Evolutionary conservation across 2,888 invertebrate species (phyloP).

Genomic region (Omphaloscelis lunosa): DNA sequence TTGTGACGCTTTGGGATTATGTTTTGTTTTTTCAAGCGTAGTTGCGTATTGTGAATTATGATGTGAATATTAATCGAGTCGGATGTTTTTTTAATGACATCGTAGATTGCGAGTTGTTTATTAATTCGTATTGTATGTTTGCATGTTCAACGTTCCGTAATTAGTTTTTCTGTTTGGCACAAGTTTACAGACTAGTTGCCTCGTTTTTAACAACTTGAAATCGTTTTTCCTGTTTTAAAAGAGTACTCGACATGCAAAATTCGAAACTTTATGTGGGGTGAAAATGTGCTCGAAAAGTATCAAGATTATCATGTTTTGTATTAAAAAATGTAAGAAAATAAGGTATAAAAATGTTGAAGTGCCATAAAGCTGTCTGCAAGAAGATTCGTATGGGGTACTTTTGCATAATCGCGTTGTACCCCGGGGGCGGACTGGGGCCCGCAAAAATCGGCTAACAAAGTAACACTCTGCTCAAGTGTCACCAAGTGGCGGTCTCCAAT

Average conservation of each 20-base stretch:
- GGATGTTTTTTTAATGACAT: slow-evolving; percentile 67
- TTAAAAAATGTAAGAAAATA: slow-evolving; percentile 64
- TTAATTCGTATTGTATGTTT: slow-evolving; percentile 64
- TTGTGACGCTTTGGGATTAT: slow-evolving; percentile 71
- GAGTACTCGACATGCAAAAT: slow-evolving; percentile 53
- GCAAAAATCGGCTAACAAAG: slow-evolving; percentile 89
- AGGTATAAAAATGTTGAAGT: slow-evolving; percentile 65
- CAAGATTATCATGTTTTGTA: slow-evolving; percentile 57
- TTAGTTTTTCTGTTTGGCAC: slow-evolving; percentile 50
- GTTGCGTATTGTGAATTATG: slow-evolving; percentile 71
- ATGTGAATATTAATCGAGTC: slow-evolving; percentile 73
- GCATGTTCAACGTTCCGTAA: slow-evolving; percentile 63
- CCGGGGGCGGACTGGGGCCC: slow-evolving; percentile 70
- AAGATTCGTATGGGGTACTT: slow-evolving; percentile 74
- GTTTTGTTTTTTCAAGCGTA: slow-evolving; percentile 70
- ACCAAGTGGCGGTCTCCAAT: slow-evolving; percentile 88
- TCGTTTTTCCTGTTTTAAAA: slow-evolving; percentile 48
- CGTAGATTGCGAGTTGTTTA: slow-evolving; percentile 59
- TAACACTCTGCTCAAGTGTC: slow-evolving; percentile 87
- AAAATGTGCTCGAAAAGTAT: slow-evolving; percentile 47
- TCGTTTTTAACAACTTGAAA: slow-evolving; percentile 46
- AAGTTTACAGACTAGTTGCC: slow-evolving; percentile 26
- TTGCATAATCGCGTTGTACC: slow-evolving; percentile 82
- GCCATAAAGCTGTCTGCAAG: slow-evolving; percentile 75
- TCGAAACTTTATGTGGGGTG: slow-evolving; percentile 34